These are phyloP conservation scores for Salarias fasciatus DNA, from an alignment of 2,797 vertebrate species.

Conservation along the genomic window DNA sequence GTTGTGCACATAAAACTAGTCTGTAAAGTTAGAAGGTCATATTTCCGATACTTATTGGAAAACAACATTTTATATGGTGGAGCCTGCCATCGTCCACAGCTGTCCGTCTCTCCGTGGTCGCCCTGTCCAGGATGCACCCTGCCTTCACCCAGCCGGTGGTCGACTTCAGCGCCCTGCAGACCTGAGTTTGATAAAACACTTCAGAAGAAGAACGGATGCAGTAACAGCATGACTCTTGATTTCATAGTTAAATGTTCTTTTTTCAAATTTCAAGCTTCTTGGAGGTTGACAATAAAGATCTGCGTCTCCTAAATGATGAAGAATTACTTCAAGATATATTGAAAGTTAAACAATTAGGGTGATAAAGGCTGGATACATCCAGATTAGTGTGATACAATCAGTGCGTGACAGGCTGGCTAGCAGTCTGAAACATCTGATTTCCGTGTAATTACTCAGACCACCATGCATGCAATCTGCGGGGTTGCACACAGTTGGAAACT, in stretches of 20 bases:
- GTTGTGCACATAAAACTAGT: too few species aligned
- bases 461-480: neutral
- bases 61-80: too few species aligned
- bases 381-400: constrained; percentile 27
- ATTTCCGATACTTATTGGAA: too few species aligned
- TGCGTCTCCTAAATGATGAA: neutral
- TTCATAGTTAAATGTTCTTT: neutral
- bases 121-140: too few species aligned
- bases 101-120: too few species aligned
- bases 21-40: too few species aligned
- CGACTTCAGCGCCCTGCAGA: too few species aligned
- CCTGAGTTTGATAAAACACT: too few species aligned
- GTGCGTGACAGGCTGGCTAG: neutral
- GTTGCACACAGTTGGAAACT: neutral
- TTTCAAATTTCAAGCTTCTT: too few species aligned
- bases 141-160: too few species aligned
- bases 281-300: neutral
- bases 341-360: constrained; percentile 10
- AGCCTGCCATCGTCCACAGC: too few species aligned
- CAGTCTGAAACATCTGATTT: neutral
- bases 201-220: neutral
- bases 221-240: too few species aligned
- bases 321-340: neutral
- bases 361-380: constrained; percentile 21
- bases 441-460: constrained; percentile 11